Base-by-base conservation (phyloP, 2,797 vertebrate genomes). In the Thaleichthys pacificus region DNA sequence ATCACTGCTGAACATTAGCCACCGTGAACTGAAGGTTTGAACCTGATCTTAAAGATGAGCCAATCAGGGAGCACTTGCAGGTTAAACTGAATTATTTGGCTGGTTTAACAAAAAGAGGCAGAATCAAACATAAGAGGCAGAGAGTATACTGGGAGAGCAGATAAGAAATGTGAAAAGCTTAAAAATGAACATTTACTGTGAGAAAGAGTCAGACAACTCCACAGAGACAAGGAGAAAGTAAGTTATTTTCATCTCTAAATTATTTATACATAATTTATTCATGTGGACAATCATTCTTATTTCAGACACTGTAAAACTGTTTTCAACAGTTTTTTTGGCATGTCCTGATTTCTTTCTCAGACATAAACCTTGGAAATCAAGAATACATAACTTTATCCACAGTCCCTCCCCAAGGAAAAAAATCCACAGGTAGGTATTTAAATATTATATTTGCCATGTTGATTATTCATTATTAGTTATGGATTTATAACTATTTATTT, bases 281-380 rank as follows among this genome's bases (percentile, higher is more conserved):
- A 38, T 49, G 28, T 28, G 15, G 5, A 21, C 21, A 42, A 24
- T 69, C 19, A 57, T 22, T 63, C 19, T 61, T 22, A 21, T 70
- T 49, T 56, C 8, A 62, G 38, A 14, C 38, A 58, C 8, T 22
- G 57, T 58, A n/a, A 11, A 57, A 4, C 1, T 51, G 28, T 47
- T 14, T 3, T 26, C 21, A 68, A 24, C 51, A 67, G 51, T 71
- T 72, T 4, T 54, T 58, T n/a, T 6, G 69, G 6, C 24, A 60
- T 14, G 5, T 65, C 47, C 63, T 65, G 70, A 54, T 75, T 4
- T 58, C 66, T 6, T 71, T 2, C 68, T 63, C 30, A 88, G 86
- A 80, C 74, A 80, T 19, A 76, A 69, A 0, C 11, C 57, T 54
- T 86, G 84, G 81, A 88, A 79, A 74, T 84, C 75, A 63, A 85